Evolutionary conservation across 2,797 vertebrate genomes (phyloP).

Genomic region (Agapornis canus): DNA sequence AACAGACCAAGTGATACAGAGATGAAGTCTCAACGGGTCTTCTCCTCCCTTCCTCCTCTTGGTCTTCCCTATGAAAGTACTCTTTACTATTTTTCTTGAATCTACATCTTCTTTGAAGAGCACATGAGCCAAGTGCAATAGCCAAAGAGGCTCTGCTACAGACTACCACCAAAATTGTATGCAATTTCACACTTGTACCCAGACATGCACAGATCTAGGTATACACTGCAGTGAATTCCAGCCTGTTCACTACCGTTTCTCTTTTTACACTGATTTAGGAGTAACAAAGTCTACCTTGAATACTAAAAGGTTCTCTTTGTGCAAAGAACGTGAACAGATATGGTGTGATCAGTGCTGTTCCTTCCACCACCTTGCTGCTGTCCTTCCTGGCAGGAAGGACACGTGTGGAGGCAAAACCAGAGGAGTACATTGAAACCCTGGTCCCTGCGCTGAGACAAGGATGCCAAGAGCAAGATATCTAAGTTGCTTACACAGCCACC

Average conservation of each 20-base stretch:
- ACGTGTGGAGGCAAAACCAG: not conserved
- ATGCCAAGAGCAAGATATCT: not conserved
- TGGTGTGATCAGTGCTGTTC: not conserved
- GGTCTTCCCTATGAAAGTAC: not conserved
- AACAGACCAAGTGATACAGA: not conserved
- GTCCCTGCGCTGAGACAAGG: not conserved
- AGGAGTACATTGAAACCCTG: rapidly evolving
- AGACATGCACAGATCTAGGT: not conserved
- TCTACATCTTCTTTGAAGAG: not conserved
- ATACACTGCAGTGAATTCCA: not conserved
- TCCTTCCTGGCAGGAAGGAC: not conserved
- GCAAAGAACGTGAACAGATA: not conserved
- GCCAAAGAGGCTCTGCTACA: not conserved
- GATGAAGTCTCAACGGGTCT: not conserved
- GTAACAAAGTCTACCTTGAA: not conserved
- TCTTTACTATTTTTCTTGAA: not conserved
- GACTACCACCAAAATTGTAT: not conserved
- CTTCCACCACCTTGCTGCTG: not conserved
- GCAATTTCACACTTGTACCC: not conserved
- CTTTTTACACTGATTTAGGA: not conserved
- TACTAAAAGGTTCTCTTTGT: not conserved
- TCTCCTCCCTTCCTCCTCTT: not conserved
- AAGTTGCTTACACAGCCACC: not conserved
- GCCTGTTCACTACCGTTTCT: not conserved
- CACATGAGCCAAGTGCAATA: not conserved